These are phyloP conservation scores for Melanotaenia boesemani DNA, from an alignment of 2,797 vertebrate genomes.

Conservation along the genomic window DNA sequence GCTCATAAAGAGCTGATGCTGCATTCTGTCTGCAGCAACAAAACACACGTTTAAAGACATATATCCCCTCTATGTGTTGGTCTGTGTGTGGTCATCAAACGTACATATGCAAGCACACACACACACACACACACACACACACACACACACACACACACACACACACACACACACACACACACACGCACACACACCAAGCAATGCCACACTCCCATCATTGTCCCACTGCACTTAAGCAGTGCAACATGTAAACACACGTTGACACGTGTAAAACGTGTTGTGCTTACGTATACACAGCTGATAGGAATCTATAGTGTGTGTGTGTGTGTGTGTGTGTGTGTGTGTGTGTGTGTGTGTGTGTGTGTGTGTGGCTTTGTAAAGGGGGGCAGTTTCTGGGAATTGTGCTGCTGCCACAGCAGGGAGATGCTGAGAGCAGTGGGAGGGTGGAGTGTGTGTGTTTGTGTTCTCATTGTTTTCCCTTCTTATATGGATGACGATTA, in stretches of 20 bases:
- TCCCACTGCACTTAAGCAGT: conserved; percentile 53
- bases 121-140: neutral
- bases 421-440: conserved; percentile 62
- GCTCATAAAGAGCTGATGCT: neutral
- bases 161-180: neutral
- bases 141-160: neutral
- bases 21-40: conserved; percentile 28
- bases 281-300: conserved; percentile 42
- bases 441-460: conserved; percentile 46
- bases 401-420: conserved; percentile 62
- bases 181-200: neutral
- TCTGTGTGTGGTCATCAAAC: conserved; percentile 24
- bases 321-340: conserved; percentile 17
- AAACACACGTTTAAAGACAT: conserved; percentile 27
- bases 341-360: conserved; percentile 14
- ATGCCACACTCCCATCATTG: conserved; percentile 67
- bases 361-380: conserved; percentile 1
- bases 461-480: conserved; percentile 61
- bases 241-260: conserved; percentile 60
- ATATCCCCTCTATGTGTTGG: neutral
- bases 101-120: neutral
- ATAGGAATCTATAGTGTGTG: conserved; percentile 58
- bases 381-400: conserved; percentile 75
- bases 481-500: conserved; percentile 54
- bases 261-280: conserved; percentile 65